Conservation (phyloP, 2,113 vertebrate species). For the Prietella phreatophila region DNA sequence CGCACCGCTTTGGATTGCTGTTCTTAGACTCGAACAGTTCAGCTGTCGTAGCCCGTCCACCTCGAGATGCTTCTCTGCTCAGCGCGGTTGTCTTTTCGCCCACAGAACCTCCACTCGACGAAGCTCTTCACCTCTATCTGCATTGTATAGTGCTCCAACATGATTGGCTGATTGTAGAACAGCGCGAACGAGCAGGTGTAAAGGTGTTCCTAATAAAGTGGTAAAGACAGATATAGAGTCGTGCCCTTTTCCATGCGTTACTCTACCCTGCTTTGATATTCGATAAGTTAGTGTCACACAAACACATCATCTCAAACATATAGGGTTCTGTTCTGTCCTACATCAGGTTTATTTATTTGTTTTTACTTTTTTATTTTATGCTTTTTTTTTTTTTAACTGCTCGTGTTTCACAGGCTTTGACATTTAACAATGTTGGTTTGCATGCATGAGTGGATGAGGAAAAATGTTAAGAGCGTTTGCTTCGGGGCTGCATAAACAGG, state of each 20-base stretch:
- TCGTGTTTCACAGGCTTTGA: constrained; percentile 1
- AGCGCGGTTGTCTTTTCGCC: too few species aligned
- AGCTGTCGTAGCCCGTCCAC: too few species aligned
- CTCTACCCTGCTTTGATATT: background rate
- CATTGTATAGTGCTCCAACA: background rate
- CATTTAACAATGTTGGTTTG: constrained; percentile 24
- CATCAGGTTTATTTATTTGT: background rate
- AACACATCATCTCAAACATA: background rate
- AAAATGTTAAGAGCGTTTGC: constrained; percentile 67
- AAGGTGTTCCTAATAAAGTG: background rate
- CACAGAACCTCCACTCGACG: too few species aligned
- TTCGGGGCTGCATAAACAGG: constrained; percentile 68
- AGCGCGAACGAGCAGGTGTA: background rate
- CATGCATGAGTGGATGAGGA: constrained; percentile 7
- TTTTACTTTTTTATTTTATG: background rate
- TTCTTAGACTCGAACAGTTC: background rate
- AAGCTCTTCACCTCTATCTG: background rate
- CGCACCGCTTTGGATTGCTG: background rate
- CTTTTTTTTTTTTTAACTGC: background rate
- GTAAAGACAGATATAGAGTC: background rate
- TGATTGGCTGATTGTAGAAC: background rate
- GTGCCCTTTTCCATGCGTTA: background rate
- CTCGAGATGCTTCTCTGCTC: too few species aligned
- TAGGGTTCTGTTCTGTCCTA: background rate
- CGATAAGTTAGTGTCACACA: too few species aligned